Evolutionary conservation across 1,140 invertebrate genomes (phyloP).

Genomic region (Drosophila mauritiana): DNA sequence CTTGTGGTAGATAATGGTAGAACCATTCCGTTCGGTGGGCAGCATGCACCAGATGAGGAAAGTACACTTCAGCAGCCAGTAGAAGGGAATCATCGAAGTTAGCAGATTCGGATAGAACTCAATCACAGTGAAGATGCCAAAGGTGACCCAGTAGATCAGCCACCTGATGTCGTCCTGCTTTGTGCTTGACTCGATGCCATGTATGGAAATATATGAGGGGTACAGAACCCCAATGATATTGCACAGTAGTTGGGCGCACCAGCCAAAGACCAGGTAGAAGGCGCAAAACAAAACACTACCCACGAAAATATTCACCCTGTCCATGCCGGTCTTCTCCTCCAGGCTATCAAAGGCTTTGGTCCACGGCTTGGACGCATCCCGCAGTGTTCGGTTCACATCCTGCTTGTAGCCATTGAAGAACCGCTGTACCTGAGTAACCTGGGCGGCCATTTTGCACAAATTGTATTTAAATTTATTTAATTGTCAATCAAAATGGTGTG

Average conservation of each 20-base stretch:
- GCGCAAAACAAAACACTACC: slow-evolving; percentile 85
- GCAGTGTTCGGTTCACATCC: slow-evolving; percentile 89
- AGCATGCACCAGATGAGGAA: slow-evolving; percentile 98
- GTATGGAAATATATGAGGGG: slow-evolving; percentile 97
- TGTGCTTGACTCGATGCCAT: slow-evolving; percentile 89
- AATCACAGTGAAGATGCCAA: slow-evolving; percentile 94
- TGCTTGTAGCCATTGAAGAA: slow-evolving; percentile 85
- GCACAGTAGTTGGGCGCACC: slow-evolving; percentile 97
- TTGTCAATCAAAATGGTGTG: slow-evolving; percentile 16
- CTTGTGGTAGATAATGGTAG: slow-evolving; percentile 92
- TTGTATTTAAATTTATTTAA: not conserved
- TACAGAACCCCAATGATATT: slow-evolving; percentile 98
- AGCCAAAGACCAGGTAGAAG: slow-evolving; percentile 97
- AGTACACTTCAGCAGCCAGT: slow-evolving; percentile 98
- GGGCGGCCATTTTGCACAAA: slow-evolving; percentile 48
- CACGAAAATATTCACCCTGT: slow-evolving; percentile 92
- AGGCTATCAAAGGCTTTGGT: slow-evolving; percentile 89
- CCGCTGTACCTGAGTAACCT: slow-evolving; percentile 50
- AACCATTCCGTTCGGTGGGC: slow-evolving; percentile 96
- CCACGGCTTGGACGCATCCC: slow-evolving; percentile 92
- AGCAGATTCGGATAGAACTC: slow-evolving; percentile 98
- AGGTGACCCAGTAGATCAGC: slow-evolving; percentile 99
- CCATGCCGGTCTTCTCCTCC: slow-evolving; percentile 93
- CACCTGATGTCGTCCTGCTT: slow-evolving; percentile 98
- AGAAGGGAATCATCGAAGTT: slow-evolving; percentile 97